Percentiles rank a stretch among this genome's conserved stretches.
Evolutionary conservation across 2,113 vertebrate species (phyloP).

Genomic region (Leucoraja erinaceus): DNA sequence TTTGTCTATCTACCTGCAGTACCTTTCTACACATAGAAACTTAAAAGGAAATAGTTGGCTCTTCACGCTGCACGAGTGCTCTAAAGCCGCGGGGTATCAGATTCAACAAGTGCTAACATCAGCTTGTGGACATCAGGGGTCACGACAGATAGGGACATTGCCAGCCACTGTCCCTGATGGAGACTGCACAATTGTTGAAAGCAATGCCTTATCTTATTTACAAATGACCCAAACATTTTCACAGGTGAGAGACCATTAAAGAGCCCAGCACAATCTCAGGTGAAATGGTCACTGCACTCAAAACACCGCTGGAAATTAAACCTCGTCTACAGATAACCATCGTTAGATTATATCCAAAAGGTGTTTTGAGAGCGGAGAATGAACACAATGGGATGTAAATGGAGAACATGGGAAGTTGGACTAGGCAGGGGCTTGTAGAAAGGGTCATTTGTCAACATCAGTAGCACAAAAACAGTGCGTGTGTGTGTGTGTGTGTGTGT

Average conservation of each 20-base stretch:
- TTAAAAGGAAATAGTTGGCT: background rate
- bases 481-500: too few species aligned
- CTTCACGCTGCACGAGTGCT: background rate
- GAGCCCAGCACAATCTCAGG: background rate
- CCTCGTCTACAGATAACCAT: background rate
- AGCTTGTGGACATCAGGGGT: background rate
- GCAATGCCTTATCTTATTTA: constrained; percentile 28
- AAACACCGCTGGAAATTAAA: constrained; percentile 3
- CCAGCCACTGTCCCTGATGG: background rate
- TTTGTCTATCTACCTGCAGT: too few species aligned
- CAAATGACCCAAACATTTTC: background rate
- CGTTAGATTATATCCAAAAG: background rate
- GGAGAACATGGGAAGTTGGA: background rate
- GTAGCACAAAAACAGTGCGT: background rate
- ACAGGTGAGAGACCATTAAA: constrained; percentile 27
- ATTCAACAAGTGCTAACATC: background rate
- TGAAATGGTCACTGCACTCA: constrained; percentile 15
- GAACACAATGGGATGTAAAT: background rate
- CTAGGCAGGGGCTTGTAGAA: background rate
- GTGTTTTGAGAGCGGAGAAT: constrained; percentile 7
- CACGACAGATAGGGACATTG: background rate
- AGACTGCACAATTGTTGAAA: background rate
- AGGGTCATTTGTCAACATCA: background rate
- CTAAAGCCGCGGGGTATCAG: background rate
- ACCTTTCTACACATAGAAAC: background rate